Evolutionary conservation across 2,113 vertebrate species (phyloP).

Genomic region (Hepsetus odoe): DNA sequence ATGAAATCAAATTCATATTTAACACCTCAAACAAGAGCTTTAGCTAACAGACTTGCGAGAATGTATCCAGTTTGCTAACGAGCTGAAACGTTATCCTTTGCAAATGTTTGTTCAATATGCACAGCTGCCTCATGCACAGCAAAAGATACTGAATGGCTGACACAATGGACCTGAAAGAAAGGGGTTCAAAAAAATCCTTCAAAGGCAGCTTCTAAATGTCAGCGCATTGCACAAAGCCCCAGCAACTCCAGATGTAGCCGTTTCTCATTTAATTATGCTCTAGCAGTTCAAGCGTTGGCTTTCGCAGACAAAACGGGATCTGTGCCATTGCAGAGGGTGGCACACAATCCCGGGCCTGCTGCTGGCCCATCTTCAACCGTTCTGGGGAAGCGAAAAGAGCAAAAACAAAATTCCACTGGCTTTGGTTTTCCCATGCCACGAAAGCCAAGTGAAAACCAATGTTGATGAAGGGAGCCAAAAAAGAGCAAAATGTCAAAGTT

Average conservation of each 20-base stretch:
- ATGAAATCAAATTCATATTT: too few species aligned
- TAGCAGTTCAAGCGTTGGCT: slow-evolving; percentile 14
- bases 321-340: slow-evolving; percentile 39
- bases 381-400: slow-evolving; percentile 30
- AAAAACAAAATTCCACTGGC: slow-evolving; percentile 35
- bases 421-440: slow-evolving; percentile 35
- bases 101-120: slow-evolving; percentile 4
- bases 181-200: slow-evolving; percentile 30
- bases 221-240: slow-evolving; percentile 38
- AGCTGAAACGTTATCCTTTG: neutral
- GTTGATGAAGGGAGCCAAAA: slow-evolving; percentile 29
- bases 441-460: slow-evolving; percentile 43
- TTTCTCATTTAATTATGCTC: slow-evolving; percentile 48
- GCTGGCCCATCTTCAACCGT: slow-evolving; percentile 42
- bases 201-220: slow-evolving; percentile 49
- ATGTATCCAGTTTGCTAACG: neutral
- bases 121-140: neutral
- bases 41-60: neutral
- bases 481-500: slow-evolving; percentile 48
- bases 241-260: slow-evolving; percentile 41
- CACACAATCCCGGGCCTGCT: slow-evolving; percentile 29
- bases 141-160: neutral
- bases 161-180: neutral
- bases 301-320: slow-evolving; percentile 32
- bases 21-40: neutral